These are phyloP conservation scores for Dicranocentrus wangi DNA, from an alignment of 2,888 invertebrate genomes.

Conservation along the genomic window DNA sequence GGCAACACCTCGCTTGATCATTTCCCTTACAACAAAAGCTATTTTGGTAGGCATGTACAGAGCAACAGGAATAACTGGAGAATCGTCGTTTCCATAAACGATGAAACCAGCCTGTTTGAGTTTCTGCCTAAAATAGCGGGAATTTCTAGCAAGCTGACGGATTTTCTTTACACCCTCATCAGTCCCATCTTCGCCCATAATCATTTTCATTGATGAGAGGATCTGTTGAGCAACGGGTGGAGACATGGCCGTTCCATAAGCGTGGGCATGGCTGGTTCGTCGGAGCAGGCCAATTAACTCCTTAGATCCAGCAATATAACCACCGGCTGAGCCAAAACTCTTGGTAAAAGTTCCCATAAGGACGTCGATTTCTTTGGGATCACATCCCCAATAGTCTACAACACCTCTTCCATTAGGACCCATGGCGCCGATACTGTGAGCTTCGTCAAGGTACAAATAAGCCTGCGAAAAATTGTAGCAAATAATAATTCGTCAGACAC, in stretches of 20 bases:
- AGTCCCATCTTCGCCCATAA: conserved; percentile 88
- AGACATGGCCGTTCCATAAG: conserved; percentile 91
- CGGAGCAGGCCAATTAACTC: conserved; percentile 87
- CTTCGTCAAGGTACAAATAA: conserved; percentile 97
- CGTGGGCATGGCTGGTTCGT: conserved; percentile 86
- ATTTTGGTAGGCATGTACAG: conserved; percentile 96
- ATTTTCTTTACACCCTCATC: conserved; percentile 81
- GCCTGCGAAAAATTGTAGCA: conserved; percentile 78
- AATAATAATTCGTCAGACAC: too few species aligned
- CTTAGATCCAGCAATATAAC: conserved; percentile 94
- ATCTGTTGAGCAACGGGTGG: conserved; percentile 94
- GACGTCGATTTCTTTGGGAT: conserved; percentile 90
- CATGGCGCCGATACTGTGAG: conserved; percentile 96
- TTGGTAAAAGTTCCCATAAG: conserved; percentile 99
- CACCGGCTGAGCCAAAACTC: conserved; percentile 97
- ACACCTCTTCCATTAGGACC: conserved; percentile 91
- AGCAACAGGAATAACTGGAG: conserved; percentile 96
- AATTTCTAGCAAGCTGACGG: conserved; percentile 84
- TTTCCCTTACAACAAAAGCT: conserved; percentile 89
- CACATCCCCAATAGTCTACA: conserved; percentile 87
- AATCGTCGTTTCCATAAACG: conserved; percentile 92
- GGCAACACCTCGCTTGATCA: conserved; percentile 88
- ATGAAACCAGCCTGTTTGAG: conserved; percentile 93
- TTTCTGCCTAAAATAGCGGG: conserved; percentile 85
- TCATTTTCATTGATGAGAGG: conserved; percentile 88